Evolutionary conservation across 2,113 vertebrate species (phyloP), one percentile per base, ranked within the genome.

Genomic region (Arothron firmamentum): DNA sequence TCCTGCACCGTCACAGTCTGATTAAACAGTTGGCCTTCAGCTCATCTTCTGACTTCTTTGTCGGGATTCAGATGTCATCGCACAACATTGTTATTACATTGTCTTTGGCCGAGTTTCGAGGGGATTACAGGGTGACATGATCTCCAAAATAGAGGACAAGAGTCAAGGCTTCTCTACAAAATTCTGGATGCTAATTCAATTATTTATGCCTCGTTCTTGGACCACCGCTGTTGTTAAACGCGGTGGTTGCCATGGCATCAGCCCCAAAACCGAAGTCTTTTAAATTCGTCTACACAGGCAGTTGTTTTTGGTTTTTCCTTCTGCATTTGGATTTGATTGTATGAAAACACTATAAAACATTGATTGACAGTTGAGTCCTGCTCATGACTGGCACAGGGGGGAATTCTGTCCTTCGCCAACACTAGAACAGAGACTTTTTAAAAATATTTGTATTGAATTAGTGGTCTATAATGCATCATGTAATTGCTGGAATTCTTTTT

Each of bases 1-100:
- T 89, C 87, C 81, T 31, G 43, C 65, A 42, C 57, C 31, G n/a
- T 59, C 59, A 59, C 62, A 43, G 69, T 75, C 80, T 64, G 74
- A 75, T 65, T 47, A 47, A 64, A 62, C 12, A 23, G 12, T 34
- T 49, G 62, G 58, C 55, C 56, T 67, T 52, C 52, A 51, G 43
- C 53, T 64, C 61, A 58, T 69, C 47, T 60, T 79, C 58, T 42
- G 43, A 69, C 68, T 72, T 65, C 60, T 58, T 71, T 18, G 19
- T 12, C 11, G 10, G 11, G 34, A 14, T 25, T 43, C 38, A 20
- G 10, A 54, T 49, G 45, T 19, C 25, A 13, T 9, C 43, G 10
- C 41, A 45, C 4, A 23, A 14, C 16, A 25, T 65, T 49, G 51
- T 51, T 15, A 56, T 52, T 48, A 41, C 7, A 20, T 25, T 34